These are phyloP conservation scores for Cepaea nemoralis DNA, from an alignment of 1,140 invertebrate genomes.

Conservation along the genomic window DNA sequence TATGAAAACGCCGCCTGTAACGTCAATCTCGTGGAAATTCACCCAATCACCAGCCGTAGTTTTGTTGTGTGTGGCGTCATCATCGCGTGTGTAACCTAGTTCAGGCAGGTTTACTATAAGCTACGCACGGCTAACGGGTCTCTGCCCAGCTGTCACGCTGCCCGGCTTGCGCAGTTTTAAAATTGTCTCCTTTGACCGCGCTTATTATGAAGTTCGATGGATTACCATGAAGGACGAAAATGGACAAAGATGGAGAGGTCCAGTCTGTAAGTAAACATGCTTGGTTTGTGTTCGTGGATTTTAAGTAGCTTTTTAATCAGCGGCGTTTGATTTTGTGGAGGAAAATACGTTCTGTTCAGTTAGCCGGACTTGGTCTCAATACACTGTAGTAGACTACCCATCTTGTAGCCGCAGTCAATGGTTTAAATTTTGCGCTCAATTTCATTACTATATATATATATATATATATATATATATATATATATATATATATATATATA, in stretches of 20 bases:
- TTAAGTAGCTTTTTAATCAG: background rate
- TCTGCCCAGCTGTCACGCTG: conserved; percentile 16
- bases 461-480: no score
- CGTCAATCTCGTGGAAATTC: background rate
- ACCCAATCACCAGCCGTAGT: conserved; percentile 1
- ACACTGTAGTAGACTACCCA: background rate
- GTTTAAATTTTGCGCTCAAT: conserved; percentile 6
- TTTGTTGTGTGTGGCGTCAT: conserved; percentile 19
- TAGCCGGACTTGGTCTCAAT: background rate
- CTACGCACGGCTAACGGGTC: background rate
- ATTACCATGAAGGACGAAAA: conserved; percentile 36
- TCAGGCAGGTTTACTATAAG: background rate
- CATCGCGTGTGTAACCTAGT: conserved; percentile 33
- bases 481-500: no score
- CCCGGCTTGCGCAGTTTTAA: background rate
- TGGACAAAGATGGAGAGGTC: conserved; percentile 29
- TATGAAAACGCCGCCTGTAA: background rate
- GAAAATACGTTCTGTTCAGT: background rate
- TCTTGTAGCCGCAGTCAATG: background rate
- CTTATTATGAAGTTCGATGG: conserved; percentile 37
- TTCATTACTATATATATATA: background rate
- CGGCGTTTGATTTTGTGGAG: background rate
- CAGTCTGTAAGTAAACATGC: conserved; percentile 21
- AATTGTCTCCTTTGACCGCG: conserved; percentile 20
- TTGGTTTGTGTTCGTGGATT: no score